phyloP scores from a whole-genome alignment of 1,140 invertebrate species.

The Mercenaria mercenaria region DNA sequence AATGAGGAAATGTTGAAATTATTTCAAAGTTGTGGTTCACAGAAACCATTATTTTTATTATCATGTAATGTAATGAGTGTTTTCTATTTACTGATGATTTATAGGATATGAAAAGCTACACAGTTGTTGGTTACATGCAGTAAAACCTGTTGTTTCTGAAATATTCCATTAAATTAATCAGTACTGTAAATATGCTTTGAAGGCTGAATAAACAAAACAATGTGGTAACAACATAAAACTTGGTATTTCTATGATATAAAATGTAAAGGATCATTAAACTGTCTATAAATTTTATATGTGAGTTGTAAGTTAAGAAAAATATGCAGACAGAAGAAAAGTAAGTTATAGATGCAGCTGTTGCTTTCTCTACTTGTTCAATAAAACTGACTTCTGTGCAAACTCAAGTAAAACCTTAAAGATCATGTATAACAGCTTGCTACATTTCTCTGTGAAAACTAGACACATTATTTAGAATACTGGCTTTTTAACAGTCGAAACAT shows the following conservation, averaged over 20 bases:
- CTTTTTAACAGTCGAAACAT: too few relatives aligned
- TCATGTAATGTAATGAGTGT: too few relatives aligned
- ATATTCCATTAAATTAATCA: not conserved
- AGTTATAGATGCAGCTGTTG: not conserved
- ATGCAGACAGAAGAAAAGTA: not conserved
- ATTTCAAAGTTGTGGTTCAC: too few relatives aligned
- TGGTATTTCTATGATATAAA: not conserved
- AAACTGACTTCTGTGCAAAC: not conserved
- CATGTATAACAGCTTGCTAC: not conserved
- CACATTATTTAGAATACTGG: too few relatives aligned
- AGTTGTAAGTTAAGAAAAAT: not conserved
- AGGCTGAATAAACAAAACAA: not conserved
- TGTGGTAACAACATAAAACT: not conserved
- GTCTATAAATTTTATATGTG: not conserved
- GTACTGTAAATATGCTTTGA: not conserved
- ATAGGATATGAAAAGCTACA: too few relatives aligned
- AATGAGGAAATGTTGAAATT: too few relatives aligned
- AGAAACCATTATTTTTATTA: too few relatives aligned
- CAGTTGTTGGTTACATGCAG: too few relatives aligned
- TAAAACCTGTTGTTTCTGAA: too few relatives aligned
- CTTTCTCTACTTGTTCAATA: not conserved
- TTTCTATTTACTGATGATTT: too few relatives aligned
- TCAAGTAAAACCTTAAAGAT: not conserved
- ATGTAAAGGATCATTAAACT: not conserved
- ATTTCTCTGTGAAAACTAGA: too few relatives aligned